phyloP scores from a whole-genome alignment of 2,113 vertebrate species.

The Tringa solitaria region DNA sequence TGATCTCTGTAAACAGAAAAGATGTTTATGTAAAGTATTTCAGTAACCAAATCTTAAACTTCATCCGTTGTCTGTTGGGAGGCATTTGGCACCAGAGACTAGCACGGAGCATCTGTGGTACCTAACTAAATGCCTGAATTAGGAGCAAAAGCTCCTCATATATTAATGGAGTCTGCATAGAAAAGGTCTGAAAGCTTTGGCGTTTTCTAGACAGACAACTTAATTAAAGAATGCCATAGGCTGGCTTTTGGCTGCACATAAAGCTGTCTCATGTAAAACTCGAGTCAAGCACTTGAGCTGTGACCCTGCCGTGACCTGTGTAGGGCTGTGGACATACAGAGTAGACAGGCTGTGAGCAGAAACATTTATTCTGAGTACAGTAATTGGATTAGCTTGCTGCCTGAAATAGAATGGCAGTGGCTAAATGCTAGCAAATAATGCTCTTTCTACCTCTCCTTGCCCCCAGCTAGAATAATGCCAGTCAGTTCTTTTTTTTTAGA shows the following conservation, averaged over 20 bases:
- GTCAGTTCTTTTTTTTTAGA: neutral
- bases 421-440: neutral
- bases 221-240: neutral
- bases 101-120: neutral
- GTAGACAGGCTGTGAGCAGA: neutral
- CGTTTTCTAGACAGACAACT: neutral
- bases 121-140: neutral
- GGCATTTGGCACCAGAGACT: neutral
- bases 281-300: neutral
- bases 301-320: neutral
- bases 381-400: neutral
- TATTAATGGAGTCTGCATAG: neutral
- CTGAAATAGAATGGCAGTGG: neutral
- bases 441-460: neutral
- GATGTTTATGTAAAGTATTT: neutral
- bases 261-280: neutral
- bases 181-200: neutral
- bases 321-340: neutral
- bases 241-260: neutral
- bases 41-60: neutral
- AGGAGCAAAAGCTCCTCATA: neutral
- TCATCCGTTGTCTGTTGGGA: neutral
- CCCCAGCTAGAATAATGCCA: neutral
- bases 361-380: neutral
- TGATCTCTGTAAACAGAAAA: neutral